These are phyloP conservation scores for Scartelaos histophorus DNA, from an alignment of 2,113 vertebrate genomes.

Conservation along the genomic window DNA sequence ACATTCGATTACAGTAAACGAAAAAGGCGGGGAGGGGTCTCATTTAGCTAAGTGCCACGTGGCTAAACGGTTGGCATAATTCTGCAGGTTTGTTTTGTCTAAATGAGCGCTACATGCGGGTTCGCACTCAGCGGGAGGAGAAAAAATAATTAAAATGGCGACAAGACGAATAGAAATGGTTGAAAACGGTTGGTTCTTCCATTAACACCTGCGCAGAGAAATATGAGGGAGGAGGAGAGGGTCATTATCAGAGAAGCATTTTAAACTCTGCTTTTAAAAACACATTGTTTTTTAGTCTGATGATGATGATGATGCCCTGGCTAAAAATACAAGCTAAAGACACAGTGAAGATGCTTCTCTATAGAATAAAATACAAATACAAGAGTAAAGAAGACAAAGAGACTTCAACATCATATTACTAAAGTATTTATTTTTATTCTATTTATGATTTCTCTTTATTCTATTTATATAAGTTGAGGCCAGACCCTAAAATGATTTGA, in stretches of 20 bases:
- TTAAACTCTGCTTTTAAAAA: conserved; percentile 1
- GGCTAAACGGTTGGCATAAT: conserved; percentile 52
- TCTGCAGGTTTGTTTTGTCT: conserved; percentile 31
- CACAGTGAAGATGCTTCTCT: background rate
- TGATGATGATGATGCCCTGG: background rate
- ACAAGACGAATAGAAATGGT: conserved; percentile 40
- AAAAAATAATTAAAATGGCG: conserved; percentile 55
- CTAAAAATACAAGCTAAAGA: background rate
- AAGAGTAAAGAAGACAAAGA: too few species aligned
- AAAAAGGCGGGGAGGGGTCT: conserved; percentile 56
- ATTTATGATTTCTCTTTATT: too few species aligned
- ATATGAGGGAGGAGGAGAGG: background rate
- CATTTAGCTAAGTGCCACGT: conserved; percentile 70
- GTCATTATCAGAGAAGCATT: background rate
- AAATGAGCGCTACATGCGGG: conserved; percentile 28
- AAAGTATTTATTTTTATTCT: too few species aligned
- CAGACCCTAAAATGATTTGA: too few species aligned
- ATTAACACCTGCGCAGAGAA: conserved; percentile 32
- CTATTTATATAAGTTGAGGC: too few species aligned
- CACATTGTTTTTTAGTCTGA: background rate
- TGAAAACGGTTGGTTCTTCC: conserved; percentile 31
- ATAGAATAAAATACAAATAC: too few species aligned
- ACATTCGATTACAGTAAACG: conserved; percentile 70
- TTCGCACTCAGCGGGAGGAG: conserved; percentile 48
- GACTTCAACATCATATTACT: too few species aligned